Conservation (phyloP, 2,797 vertebrate species). For the Petrocephalus sullivani region DNA sequence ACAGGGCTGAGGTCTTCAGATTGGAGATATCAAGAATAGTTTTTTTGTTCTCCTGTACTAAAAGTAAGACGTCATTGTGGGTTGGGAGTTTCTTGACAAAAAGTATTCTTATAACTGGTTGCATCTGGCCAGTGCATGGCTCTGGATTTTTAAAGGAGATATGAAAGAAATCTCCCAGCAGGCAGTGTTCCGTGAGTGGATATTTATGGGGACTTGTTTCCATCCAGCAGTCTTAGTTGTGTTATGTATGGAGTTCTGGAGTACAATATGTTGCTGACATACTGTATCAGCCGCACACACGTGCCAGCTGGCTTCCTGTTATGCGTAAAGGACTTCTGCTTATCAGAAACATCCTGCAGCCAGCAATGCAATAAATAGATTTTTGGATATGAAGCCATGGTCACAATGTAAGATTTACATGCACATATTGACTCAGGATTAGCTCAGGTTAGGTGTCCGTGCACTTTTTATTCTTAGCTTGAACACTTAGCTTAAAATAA, state of each 20-base stretch:
- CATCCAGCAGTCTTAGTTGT: background rate
- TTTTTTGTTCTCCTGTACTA: background rate
- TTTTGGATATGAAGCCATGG: background rate
- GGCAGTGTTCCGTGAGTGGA: background rate
- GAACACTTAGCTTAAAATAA: background rate
- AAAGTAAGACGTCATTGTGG: background rate
- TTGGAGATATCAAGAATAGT: background rate
- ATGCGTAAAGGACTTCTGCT: background rate
- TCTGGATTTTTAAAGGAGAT: background rate
- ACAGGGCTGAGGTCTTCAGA: conserved; percentile 8
- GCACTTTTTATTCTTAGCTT: background rate
- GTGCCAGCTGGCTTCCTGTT: background rate
- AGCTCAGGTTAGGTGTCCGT: background rate
- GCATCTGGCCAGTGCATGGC: background rate
- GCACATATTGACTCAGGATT: background rate
- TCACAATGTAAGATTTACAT: background rate
- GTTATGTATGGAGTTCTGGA: background rate
- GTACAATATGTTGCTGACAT: background rate
- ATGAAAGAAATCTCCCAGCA: background rate
- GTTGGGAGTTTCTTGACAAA: background rate
- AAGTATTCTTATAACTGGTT: background rate
- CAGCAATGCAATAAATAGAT: background rate
- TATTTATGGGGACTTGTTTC: background rate
- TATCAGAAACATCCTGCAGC: background rate
- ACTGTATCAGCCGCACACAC: background rate